A percentile compares a stretch with the other conserved stretches of the same genome.
Conservation (phyloP, 2,113 vertebrate genomes). For the Rhizomys pruinosus region DNA sequence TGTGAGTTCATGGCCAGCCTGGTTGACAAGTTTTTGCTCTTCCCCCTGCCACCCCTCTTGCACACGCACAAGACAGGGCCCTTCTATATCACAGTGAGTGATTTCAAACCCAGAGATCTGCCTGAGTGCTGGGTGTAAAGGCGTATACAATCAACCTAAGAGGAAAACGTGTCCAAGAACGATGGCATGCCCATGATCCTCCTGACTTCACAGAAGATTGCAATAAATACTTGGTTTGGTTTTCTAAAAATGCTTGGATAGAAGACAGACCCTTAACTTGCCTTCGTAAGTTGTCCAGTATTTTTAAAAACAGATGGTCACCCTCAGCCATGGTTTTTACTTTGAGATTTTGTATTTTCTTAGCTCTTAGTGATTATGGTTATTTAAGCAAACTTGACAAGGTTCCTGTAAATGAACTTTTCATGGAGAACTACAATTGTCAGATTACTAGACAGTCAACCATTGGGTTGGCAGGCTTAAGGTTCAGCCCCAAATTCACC, state of each 20-base stretch:
- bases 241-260: neutral
- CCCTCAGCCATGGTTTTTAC: neutral
- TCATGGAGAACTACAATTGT: neutral
- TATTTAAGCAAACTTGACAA: constrained; percentile 3
- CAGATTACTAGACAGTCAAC: too few relatives aligned
- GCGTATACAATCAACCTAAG: neutral
- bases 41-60: too few relatives aligned
- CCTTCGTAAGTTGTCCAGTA: neutral
- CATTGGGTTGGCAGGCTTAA: too few relatives aligned
- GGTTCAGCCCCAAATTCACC: neutral
- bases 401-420: neutral
- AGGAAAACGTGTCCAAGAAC: too few relatives aligned
- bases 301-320: neutral
- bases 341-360: neutral
- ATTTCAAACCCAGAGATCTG: neutral
- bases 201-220: neutral
- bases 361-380: neutral
- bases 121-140: neutral
- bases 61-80: neutral
- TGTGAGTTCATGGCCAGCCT: too few relatives aligned
- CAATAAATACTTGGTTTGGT: neutral
- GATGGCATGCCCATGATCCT: too few relatives aligned
- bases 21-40: too few relatives aligned
- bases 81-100: neutral
- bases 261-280: neutral